Percentiles rank a stretch among this genome's conserved stretches.
phyloP scores from a whole-genome alignment of 92 coral and sea anemone species.

The Porites rus region DNA sequence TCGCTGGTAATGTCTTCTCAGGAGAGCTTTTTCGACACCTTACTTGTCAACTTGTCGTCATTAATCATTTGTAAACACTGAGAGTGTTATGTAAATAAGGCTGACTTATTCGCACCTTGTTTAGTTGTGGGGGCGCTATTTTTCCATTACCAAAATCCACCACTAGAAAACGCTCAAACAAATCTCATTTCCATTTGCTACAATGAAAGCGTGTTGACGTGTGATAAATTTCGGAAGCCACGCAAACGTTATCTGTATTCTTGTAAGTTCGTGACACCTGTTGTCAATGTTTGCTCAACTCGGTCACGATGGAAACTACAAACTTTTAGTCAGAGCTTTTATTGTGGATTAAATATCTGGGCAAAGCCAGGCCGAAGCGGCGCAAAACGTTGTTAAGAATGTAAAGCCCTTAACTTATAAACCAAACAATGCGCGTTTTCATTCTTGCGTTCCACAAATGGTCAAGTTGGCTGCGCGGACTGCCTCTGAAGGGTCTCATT shows the following conservation, averaged over 20 bases:
- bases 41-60: slow-evolving; percentile 77
- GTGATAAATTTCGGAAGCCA: slow-evolving; percentile 56
- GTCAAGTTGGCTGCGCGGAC: slow-evolving; percentile 58
- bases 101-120: slow-evolving; percentile 73
- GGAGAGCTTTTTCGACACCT: slow-evolving; percentile 83
- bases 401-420: slow-evolving; percentile 46
- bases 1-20: slow-evolving; percentile 82
- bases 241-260: slow-evolving; percentile 49
- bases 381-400: slow-evolving; percentile 36
- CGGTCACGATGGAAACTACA: slow-evolving; percentile 53
- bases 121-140: slow-evolving; percentile 76
- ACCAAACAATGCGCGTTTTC: slow-evolving; percentile 79
- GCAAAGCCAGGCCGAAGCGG: slow-evolving; percentile 36
- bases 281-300: slow-evolving; percentile 50
- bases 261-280: slow-evolving; percentile 59
- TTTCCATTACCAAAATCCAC: slow-evolving; percentile 81
- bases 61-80: slow-evolving; percentile 81
- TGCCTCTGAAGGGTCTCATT: slow-evolving; percentile 73
- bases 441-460: slow-evolving; percentile 66
- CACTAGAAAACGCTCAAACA: slow-evolving; percentile 62
- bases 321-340: slow-evolving; percentile 11
- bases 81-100: slow-evolving; percentile 91
- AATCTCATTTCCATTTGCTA: slow-evolving; percentile 70
- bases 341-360: slow-evolving; percentile 2
- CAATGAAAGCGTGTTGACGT: slow-evolving; percentile 64